Conservation (phyloP, 2,113 vertebrate species). For the Emydura subglobosa region DNA sequence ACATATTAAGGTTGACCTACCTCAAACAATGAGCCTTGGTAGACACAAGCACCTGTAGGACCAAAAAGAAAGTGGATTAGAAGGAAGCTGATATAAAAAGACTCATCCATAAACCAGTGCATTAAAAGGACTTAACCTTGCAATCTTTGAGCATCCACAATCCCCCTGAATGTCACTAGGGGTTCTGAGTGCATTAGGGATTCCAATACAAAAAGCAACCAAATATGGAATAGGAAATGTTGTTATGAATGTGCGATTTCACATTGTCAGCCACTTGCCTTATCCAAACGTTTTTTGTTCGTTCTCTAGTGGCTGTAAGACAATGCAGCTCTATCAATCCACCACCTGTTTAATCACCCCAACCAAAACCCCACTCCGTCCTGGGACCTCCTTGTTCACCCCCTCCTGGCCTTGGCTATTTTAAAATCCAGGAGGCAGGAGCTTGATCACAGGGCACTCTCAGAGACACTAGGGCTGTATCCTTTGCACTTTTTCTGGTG, state of each 20-base stretch:
- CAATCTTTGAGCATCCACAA: background rate
- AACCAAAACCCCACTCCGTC: background rate
- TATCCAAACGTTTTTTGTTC: background rate
- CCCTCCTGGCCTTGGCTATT: background rate
- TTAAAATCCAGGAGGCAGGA: background rate
- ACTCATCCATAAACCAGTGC: background rate
- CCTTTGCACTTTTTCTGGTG: background rate
- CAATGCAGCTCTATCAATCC: background rate
- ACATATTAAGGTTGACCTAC: conserved; percentile 81
- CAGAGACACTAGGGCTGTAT: background rate
- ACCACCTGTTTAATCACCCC: background rate
- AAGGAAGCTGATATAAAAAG: background rate
- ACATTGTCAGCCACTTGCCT: background rate
- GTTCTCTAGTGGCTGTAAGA: background rate
- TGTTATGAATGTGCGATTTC: background rate
- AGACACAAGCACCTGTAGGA: conserved; percentile 88
- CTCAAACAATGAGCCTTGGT: conserved; percentile 83
- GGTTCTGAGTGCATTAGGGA: background rate
- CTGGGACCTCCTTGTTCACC: background rate
- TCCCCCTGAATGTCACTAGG: background rate
- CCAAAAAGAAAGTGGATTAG: conserved; percentile 62
- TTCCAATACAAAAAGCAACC: background rate
- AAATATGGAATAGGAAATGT: background rate
- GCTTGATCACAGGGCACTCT: background rate
- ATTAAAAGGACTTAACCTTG: background rate